These are phyloP conservation scores for Eleginops maclovinus DNA, from an alignment of 2,113 vertebrate species.

Conservation along the genomic window DNA sequence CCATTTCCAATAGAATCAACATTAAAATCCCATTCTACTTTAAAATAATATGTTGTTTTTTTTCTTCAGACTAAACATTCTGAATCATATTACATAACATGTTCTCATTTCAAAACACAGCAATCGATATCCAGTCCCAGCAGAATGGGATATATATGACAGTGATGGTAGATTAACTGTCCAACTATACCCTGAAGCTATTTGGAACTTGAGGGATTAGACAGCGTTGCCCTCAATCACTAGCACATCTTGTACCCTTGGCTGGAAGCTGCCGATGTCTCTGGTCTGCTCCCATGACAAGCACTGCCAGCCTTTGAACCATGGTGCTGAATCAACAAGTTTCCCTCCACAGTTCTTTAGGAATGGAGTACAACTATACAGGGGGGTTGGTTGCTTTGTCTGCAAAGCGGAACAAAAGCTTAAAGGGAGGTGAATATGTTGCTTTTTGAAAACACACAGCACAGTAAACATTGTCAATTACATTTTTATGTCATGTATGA, in stretches of 20 bases:
- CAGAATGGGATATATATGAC: slow-evolving; percentile 47
- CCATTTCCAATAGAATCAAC: slow-evolving; percentile 1
- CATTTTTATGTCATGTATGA: slow-evolving; percentile 27
- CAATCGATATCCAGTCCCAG: slow-evolving; percentile 34
- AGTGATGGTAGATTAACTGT: slow-evolving; percentile 44
- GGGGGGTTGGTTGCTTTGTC: slow-evolving; percentile 31
- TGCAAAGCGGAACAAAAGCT: slow-evolving; percentile 42
- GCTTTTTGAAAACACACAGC: slow-evolving; percentile 21
- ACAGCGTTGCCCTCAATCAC: slow-evolving; percentile 18
- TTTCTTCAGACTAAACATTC: slow-evolving; percentile 33
- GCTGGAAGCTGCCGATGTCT: slow-evolving; percentile 44
- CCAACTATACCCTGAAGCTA: slow-evolving; percentile 28
- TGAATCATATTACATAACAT: slow-evolving; percentile 30
- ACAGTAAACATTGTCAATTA: slow-evolving; percentile 13
- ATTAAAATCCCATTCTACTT: slow-evolving; percentile 15
- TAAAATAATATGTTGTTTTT: slow-evolving; percentile 27
- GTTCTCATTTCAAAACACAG: slow-evolving; percentile 39
- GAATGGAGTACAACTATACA: slow-evolving; percentile 46
- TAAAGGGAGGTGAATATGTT: slow-evolving; percentile 15
- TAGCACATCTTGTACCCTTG: slow-evolving; percentile 23
- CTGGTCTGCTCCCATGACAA: slow-evolving; percentile 23
- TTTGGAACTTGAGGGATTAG: slow-evolving; percentile 36
- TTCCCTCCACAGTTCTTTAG: slow-evolving; percentile 48
- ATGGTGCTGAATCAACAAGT: slow-evolving; percentile 53
- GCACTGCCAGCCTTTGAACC: slow-evolving; percentile 44